Percentiles rank a stretch among this genome's conserved stretches.
phyloP scores from a whole-genome alignment of 2,797 vertebrate species.

The Parauchenoglanis ngamensis region DNA sequence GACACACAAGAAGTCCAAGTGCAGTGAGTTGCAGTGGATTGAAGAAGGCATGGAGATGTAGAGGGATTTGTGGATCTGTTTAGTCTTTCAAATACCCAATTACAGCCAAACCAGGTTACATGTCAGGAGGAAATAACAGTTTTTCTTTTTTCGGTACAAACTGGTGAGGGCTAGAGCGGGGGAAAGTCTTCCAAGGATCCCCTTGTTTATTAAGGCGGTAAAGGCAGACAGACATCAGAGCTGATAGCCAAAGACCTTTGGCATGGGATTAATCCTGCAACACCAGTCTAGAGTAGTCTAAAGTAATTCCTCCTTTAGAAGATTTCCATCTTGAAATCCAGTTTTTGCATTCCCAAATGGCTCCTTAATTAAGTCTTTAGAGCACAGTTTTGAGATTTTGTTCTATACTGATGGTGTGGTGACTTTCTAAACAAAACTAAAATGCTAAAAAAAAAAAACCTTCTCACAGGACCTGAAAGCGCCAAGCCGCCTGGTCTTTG shows the following conservation, averaged over 20 bases:
- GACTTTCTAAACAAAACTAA: slow-evolving; percentile 46
- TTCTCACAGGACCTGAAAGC: slow-evolving; percentile 95
- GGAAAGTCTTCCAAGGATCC: background rate
- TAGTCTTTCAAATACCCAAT: slow-evolving; percentile 4
- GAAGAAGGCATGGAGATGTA: slow-evolving; percentile 3
- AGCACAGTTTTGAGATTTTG: background rate
- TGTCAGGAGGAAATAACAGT: slow-evolving; percentile 2
- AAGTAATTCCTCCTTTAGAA: slow-evolving; percentile 5
- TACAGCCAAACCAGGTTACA: background rate
- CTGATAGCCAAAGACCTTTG: background rate
- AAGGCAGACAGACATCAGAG: background rate
- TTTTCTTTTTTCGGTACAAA: background rate
- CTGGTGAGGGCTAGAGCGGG: background rate
- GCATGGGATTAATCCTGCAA: slow-evolving; percentile 27
- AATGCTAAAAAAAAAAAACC: slow-evolving; percentile 39
- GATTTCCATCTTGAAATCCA: background rate
- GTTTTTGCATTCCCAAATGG: background rate
- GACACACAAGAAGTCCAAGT: slow-evolving; percentile 69
- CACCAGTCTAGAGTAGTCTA: background rate
- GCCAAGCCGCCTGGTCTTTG: slow-evolving; percentile 96
- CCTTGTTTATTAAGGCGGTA: background rate
- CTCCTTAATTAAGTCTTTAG: slow-evolving; percentile 7
- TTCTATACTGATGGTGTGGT: background rate
- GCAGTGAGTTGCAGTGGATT: slow-evolving; percentile 63
- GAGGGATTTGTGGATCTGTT: background rate